Conservation (phyloP, 2,888 invertebrate species). For the Lottia gigantea region DNA sequence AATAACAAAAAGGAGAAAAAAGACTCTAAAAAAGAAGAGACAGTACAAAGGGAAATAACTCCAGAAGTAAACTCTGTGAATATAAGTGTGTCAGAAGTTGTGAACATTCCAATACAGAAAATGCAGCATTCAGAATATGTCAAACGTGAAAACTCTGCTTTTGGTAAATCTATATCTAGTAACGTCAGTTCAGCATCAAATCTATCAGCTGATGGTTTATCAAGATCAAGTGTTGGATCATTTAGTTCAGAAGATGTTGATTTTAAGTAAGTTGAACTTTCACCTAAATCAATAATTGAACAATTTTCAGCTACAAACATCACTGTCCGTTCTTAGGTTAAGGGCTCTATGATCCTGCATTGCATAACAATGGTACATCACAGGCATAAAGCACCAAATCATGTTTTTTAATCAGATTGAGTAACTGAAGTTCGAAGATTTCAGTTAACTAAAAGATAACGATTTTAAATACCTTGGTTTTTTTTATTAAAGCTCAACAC, state of each 20-base stretch:
- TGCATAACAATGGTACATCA: no score
- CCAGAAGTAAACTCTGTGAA: neutral
- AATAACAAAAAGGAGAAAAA: neutral
- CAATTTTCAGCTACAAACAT: no score
- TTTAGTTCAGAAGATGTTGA: slow-evolving; percentile 52
- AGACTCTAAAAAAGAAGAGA: neutral
- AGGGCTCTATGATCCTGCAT: no score
- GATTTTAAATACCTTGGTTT: no score
- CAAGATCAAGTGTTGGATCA: slow-evolving; percentile 32
- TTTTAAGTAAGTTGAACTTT: slow-evolving; percentile 34
- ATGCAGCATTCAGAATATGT: neutral
- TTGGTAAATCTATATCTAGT: neutral
- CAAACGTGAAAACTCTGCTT: neutral
- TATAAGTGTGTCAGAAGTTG: neutral
- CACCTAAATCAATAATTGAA: neutral
- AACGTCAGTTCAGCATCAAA: slow-evolving; percentile 12
- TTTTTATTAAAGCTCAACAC: neutral
- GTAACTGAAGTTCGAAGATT: no score
- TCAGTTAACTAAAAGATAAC: no score
- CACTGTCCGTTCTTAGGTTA: no score
- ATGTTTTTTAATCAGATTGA: no score
- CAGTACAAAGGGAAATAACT: neutral
- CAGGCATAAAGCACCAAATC: no score
- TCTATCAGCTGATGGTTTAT: slow-evolving; percentile 16
- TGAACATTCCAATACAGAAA: neutral